These are phyloP conservation scores for Choreutis nemorana DNA, from an alignment of 2,888 invertebrate species.

Conservation along the genomic window DNA sequence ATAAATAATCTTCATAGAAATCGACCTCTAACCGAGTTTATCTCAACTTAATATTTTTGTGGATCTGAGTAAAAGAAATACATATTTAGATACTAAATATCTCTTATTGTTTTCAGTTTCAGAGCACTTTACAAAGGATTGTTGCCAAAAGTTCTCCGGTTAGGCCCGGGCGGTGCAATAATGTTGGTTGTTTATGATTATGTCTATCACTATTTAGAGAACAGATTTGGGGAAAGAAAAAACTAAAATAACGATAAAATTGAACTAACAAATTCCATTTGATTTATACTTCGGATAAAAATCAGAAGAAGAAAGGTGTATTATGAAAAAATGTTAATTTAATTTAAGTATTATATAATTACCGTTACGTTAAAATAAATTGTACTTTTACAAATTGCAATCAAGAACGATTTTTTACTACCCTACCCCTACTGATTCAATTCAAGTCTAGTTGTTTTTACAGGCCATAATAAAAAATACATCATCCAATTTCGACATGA, in stretches of 20 bases:
- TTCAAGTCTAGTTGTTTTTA: too few species aligned
- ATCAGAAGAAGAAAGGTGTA: not conserved
- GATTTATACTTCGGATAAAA: not conserved
- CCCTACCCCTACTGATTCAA: too few species aligned
- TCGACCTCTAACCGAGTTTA: too few species aligned
- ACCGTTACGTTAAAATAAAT: not conserved
- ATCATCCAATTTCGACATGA: too few species aligned
- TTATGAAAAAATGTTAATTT: not conserved
- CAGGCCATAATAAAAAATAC: too few species aligned
- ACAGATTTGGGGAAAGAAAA: constrained; percentile 25
- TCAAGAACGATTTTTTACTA: too few species aligned
- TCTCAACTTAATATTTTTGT: too few species aligned
- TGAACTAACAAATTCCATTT: not conserved
- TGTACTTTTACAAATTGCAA: too few species aligned
- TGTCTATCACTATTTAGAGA: constrained; percentile 76
- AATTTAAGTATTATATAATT: not conserved
- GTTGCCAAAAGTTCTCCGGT: constrained; percentile 86
- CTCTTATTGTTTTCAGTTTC: constrained; percentile 67
- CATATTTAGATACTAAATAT: too few species aligned
- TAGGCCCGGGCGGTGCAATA: constrained; percentile 95
- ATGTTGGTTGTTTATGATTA: constrained; percentile 94
- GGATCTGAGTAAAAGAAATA: too few species aligned
- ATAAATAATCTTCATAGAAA: too few species aligned
- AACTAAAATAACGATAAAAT: constrained; percentile 1
- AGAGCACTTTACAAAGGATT: constrained; percentile 91